Conservation (phyloP, 2,797 vertebrate species). For the Nannoperca australis region DNA sequence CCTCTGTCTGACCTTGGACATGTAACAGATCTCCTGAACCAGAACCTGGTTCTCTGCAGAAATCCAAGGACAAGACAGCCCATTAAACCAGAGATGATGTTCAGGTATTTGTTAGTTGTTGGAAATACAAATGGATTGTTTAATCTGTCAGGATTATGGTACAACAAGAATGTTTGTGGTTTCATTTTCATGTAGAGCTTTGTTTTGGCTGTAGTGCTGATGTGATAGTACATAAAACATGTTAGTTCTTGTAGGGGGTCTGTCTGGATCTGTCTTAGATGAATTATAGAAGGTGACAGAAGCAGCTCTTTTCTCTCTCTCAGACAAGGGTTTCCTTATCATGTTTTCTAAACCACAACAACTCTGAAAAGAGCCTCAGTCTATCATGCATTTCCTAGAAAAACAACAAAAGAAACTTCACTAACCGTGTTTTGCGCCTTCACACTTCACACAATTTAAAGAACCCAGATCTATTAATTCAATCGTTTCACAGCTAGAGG, state of each 20-base stretch:
- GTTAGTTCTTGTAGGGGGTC: background rate
- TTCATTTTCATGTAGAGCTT: constrained; percentile 30
- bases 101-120: constrained; percentile 10
- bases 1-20: constrained; percentile 64
- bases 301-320: constrained; percentile 18
- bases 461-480: constrained; percentile 36
- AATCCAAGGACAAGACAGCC: constrained; percentile 30
- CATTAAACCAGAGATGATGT: constrained; percentile 31
- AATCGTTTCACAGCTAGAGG: background rate
- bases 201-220: constrained; percentile 15
- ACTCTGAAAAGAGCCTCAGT: constrained; percentile 28
- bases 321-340: constrained; percentile 28
- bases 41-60: constrained; percentile 36
- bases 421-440: background rate
- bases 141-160: constrained; percentile 26
- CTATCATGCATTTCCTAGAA: constrained; percentile 29
- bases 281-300: constrained; percentile 25
- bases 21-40: constrained; percentile 59
- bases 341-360: constrained; percentile 18
- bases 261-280: constrained; percentile 24
- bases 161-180: constrained; percentile 16
- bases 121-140: constrained; percentile 29
- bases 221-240: constrained; percentile 1
- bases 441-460: constrained; percentile 21
- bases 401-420: constrained; percentile 36